Conservation (phyloP, 1,140 invertebrate species). For the Cydia splendana region DNA sequence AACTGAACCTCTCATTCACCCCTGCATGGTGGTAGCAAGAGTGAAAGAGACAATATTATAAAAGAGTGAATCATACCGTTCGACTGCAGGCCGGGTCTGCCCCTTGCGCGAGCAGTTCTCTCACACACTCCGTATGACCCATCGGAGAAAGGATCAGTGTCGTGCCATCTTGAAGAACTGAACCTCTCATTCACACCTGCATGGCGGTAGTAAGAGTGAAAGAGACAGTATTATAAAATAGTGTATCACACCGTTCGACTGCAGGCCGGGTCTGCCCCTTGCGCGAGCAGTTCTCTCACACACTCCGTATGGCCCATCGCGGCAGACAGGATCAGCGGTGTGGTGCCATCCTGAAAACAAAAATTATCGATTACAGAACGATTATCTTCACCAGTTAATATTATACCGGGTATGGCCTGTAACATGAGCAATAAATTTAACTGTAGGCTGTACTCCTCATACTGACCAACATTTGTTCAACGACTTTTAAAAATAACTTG, state of each 20-base stretch:
- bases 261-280: conserved; percentile 92
- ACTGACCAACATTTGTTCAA: no score
- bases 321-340: conserved; percentile 93
- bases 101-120: conserved; percentile 92
- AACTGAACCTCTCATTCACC: no score
- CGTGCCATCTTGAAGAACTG: conserved; percentile 85
- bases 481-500: no score
- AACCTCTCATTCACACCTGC: no score
- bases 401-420: no score
- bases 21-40: no score
- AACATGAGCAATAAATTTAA: no score
- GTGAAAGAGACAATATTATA: background rate
- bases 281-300: conserved; percentile 91
- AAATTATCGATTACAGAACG: background rate
- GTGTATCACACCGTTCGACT: conserved; percentile 84
- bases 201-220: background rate
- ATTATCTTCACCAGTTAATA: no score
- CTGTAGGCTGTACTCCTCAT: no score
- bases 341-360: conserved; percentile 91
- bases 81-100: conserved; percentile 91
- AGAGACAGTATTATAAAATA: no score
- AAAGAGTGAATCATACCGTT: conserved; percentile 80
- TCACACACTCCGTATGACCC: conserved; percentile 92
- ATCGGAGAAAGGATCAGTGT: conserved; percentile 95
- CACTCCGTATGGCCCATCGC: conserved; percentile 94